Percentiles rank a stretch among this genome's conserved stretches.
phyloP scores from a whole-genome alignment of 2,888 invertebrate species.

The Exephanes ischioxanthus region DNA sequence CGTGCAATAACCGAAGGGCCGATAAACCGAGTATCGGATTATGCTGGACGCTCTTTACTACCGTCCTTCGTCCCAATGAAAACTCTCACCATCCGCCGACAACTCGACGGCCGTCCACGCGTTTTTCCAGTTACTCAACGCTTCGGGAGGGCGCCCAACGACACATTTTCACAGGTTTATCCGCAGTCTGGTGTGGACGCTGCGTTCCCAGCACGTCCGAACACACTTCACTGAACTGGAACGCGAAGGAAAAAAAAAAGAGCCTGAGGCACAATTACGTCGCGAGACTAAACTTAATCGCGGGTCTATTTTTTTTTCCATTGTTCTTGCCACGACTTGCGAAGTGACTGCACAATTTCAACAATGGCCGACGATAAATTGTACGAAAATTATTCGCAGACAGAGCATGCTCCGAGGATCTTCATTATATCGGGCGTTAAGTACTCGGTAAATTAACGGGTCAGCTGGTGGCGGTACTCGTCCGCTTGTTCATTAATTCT shows the following conservation, averaged over 20 bases:
- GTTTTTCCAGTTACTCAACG: constrained; percentile 29
- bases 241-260: background rate
- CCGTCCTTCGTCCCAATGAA: constrained; percentile 14
- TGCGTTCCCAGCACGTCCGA: background rate
- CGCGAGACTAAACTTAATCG: background rate
- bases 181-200: background rate
- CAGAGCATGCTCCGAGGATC: background rate
- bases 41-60: constrained; percentile 23
- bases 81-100: background rate
- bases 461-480: constrained; percentile 48
- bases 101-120: background rate
- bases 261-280: background rate
- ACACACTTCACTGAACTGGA: background rate
- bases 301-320: background rate
- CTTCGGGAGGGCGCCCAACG: background rate
- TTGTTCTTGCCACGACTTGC: background rate
- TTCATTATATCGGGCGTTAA: constrained; percentile 54
- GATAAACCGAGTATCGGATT: constrained; percentile 55
- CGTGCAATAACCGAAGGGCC: constrained; percentile 50
- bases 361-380: constrained; percentile 31
- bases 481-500: constrained; percentile 51
- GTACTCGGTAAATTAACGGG: constrained; percentile 59
- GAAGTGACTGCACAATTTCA: background rate
- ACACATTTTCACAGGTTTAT: constrained; percentile 18
- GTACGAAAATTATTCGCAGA: constrained; percentile 29